Evolutionary conservation across 1,140 invertebrate species (phyloP), one percentile per base, ranked within the genome.

Genomic region (Monochamus saltuarius): DNA sequence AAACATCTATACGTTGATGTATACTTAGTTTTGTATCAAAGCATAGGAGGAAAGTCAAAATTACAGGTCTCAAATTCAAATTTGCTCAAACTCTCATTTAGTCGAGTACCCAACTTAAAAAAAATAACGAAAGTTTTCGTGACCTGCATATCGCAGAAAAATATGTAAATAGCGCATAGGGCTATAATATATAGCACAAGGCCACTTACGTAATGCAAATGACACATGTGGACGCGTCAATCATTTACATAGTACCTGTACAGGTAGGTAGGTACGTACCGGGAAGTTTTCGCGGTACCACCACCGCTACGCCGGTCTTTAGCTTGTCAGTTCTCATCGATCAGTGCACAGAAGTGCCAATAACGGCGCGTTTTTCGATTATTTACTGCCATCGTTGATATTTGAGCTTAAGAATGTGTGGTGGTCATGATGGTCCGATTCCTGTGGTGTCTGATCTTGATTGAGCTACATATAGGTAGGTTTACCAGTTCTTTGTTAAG

Each of bases 151-250:
- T 29, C 22, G 22, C 22, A 3, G 22, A 29, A 2, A 29, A 3
- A 29, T 29, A 29, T 29, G 22, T 29, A 47, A 60, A 52, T 46
- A 45, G 58, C 42, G 51, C 55, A 64, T 56, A 61, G 57, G 54
- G 52, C 46, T 39, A 58, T 59, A 62, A 49, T 62, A 65, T 65
- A 64, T 63, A 66, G 64, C 59, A 56, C 66, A 68, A 68, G 66
- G 66, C 56, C 60, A 51, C 46, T 68, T 68, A 60, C 66, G 61
- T 66, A 68, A 68, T 64, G 52, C 40, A 53, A 42, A 43, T 50
- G 22, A 14, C 51, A 54, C 52, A 45, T 34, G 36, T 62, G 60
- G 6, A 29, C 22, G 22, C 22, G 22, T 16, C 39, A 42, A 17
- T 13, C 39, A 29, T 53, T 53, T 42, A 47, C 45, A 53, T 40